Conservation (phyloP, 2,888 invertebrate genomes). For the Cylindroiulus punctatus region DNA sequence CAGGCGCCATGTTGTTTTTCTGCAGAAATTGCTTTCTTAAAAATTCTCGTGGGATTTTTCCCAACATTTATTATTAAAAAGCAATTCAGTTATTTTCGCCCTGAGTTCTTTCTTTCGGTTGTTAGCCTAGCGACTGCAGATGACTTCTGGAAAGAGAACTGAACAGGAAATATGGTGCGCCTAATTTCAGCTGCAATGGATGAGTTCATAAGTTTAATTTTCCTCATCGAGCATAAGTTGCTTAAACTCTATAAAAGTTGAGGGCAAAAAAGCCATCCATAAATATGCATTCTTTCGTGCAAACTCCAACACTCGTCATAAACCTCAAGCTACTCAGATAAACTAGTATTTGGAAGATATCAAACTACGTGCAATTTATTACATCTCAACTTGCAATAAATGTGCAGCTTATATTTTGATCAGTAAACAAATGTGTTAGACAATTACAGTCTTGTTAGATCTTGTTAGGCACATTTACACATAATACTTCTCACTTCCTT, state of each 20-base stretch:
- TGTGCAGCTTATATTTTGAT: too few relatives aligned
- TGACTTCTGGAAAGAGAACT: neutral
- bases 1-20: slow-evolving; percentile 2
- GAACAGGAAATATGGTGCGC: neutral
- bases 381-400: too few relatives aligned
- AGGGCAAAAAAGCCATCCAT: neutral
- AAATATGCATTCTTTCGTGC: too few relatives aligned
- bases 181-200: neutral
- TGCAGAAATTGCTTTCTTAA: slow-evolving; percentile 8
- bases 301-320: too few relatives aligned
- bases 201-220: neutral
- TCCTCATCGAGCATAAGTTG: neutral
- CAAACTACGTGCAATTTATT: too few relatives aligned
- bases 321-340: too few relatives aligned
- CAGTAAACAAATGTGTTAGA: too few relatives aligned
- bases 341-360: too few relatives aligned
- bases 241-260: neutral
- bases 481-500: too few relatives aligned
- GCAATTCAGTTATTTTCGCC: slow-evolving; percentile 20
- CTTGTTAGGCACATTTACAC: too few relatives aligned
- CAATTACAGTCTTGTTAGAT: too few relatives aligned
- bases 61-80: neutral
- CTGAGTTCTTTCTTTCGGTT: neutral
- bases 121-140: neutral
- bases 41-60: neutral